A percentile compares a stretch with the other conserved stretches of the same genome.
phyloP scores from a whole-genome alignment of 2,888 invertebrate genomes.

The Halocaridina rubra region DNA sequence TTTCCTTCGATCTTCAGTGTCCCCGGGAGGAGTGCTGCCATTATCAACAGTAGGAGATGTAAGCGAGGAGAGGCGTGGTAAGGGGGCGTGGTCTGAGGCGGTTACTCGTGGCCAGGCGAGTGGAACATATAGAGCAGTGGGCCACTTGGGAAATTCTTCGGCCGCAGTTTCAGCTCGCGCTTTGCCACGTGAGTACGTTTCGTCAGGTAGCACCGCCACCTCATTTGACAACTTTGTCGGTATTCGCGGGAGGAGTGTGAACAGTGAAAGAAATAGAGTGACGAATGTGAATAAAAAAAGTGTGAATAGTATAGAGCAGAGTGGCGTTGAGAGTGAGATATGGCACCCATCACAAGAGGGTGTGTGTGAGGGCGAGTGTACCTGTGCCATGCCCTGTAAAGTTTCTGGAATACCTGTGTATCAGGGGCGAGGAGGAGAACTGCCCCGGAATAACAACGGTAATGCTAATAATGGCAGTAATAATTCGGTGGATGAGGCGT shows the following conservation, averaged over 20 bases:
- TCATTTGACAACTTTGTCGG: background rate
- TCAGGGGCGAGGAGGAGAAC: conserved; percentile 50
- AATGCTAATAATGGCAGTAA: background rate
- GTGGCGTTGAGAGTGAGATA: conserved; percentile 13
- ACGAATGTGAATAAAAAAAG: background rate
- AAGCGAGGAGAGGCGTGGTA: conserved; percentile 24
- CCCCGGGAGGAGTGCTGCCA: background rate
- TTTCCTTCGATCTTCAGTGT: background rate
- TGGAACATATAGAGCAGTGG: conserved; percentile 53
- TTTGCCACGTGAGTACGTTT: conserved; percentile 49
- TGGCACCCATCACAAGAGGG: conserved; percentile 12
- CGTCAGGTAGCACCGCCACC: background rate
- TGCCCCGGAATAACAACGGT: background rate
- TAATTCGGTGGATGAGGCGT: conserved; percentile 30
- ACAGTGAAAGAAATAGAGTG: background rate
- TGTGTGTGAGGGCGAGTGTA: conserved; percentile 45
- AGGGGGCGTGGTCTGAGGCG: conserved; percentile 31
- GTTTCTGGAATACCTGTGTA: conserved; percentile 62
- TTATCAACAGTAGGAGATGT: conserved; percentile 11
- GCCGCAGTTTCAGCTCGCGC: conserved; percentile 47
- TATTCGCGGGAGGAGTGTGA: background rate
- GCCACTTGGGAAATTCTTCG: conserved; percentile 34
- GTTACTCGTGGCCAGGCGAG: conserved; percentile 32
- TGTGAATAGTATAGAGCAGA: background rate
- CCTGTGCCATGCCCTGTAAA: conserved; percentile 59